Base-by-base conservation (phyloP, 1,140 invertebrate species). In the Drosophila nigrodunni region DNA sequence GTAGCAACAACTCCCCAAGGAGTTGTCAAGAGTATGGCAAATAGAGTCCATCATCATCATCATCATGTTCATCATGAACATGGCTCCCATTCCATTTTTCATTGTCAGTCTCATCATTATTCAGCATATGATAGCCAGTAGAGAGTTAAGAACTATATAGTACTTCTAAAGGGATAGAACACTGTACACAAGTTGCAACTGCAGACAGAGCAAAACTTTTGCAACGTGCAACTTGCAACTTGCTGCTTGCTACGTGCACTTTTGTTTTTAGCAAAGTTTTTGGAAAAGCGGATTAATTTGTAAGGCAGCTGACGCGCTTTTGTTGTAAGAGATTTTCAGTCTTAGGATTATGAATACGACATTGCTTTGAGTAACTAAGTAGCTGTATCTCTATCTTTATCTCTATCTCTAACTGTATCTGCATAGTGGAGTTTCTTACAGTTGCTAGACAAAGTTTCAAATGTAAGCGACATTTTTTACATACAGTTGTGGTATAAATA, bases 21-120 rank as follows among this genome's bases (percentile, higher is more conserved):
- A 80, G 67, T 74, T 88, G 80, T 80, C 85, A 88, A 87, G 80
- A 80, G 80, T 47, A 77, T 71, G 66, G 81, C 81, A 83, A 82
- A 82, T 69, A 82, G 73, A 69, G 81, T 71, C 68, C 82, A 55
- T 85, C 81, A 77, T 71, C 52, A 72, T 58, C 62, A 46, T 54
- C 64, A 47, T 59, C 57, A 35, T 72, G 13, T 58, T 41, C 25
- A 55, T 44, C 52, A 30, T 30, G 25, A 30, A 30, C 25, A 30
- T 30, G 2, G 25, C 3, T 30, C 25, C 25, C 25, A 30, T 43
- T 21, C 35, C 43, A 37, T 44, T 21, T 15, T 8, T 18, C 18
- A 13, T 15, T 47, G 52, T 55, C 35, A 9, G 35, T 55, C 54
- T 37, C 59, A 39, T 52, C 47, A 52, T 52, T 35, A 52, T 66